Evolutionary conservation across 2,113 vertebrate species (phyloP), one percentile per base, ranked within the genome.

Genomic region (Grus americana): DNA sequence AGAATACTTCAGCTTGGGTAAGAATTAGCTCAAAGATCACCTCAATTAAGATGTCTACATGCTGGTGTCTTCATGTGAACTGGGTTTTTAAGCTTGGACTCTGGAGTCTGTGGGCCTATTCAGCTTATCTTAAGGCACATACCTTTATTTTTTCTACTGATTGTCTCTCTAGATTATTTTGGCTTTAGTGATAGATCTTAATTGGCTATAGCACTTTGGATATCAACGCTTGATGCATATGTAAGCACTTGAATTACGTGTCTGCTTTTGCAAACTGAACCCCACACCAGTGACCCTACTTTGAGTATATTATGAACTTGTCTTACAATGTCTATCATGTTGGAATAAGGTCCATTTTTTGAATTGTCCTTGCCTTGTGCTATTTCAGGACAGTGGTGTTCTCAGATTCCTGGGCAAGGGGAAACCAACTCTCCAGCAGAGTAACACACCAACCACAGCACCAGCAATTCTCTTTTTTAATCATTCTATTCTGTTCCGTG

Each of bases 401-500:
- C 34, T 74, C 27, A 22, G 34, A 9, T 61, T 81, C 26, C 24
- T 18, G 9, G 49, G 12, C 0, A 4, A 73, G 57, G 38, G 73
- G 52, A 81, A 36, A 42, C 22, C 15, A 62, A 26, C 18, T 73
- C 24, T 88, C 27, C 24, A 21, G 29, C 42, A 44, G 58, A 90
- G 29, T 17, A 34, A 42, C 29, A 68, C 12, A 52, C 14, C 15
- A 79, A 46, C 16, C 40, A 61, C 29, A 75, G 18, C 50, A n/a
- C 5, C 27, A 62, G 34, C 0, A 5, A 58, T 58, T 88, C 19
- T 88, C 16, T 50, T 90, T 86, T 54, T 21, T 27, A 59, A 6
- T 62, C 0, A 0, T 79, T 67, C 22, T n/a, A 0, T 67, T 67
- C 15, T 27, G 18, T 49, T 85, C 61, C 57, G 6, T 52, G 62